Percentiles rank a stretch among this genome's conserved stretches.
Conservation (phyloP, 2,797 vertebrate genomes). For the Poliocrania exsul region DNA sequence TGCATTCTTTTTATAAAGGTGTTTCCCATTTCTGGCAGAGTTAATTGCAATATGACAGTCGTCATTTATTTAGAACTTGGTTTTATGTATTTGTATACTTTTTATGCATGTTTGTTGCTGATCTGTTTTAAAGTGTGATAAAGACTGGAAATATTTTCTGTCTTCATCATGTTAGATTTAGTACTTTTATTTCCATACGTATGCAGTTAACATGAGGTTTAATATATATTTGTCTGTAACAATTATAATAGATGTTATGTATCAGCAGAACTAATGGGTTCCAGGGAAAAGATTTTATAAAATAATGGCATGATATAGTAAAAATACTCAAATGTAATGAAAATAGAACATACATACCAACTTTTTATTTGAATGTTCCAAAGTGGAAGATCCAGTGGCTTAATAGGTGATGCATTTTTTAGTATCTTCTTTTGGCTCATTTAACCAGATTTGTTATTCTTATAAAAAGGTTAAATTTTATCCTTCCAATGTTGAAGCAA, state of each 20-base stretch:
- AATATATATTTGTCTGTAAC: not conserved
- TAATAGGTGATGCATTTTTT: not conserved
- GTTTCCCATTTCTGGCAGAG: constrained; percentile 24
- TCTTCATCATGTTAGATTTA: not conserved
- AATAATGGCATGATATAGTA: not conserved
- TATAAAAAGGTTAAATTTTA: not conserved
- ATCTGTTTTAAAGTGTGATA: not conserved
- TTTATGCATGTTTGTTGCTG: not conserved
- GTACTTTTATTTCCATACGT: not conserved
- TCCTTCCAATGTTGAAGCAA: not conserved
- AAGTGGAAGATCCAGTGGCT: not conserved
- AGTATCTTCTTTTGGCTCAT: not conserved
- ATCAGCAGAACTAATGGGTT: not conserved
- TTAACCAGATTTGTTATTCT: not conserved
- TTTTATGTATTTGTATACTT: not conserved
- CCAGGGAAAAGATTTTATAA: not conserved
- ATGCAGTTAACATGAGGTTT: not conserved
- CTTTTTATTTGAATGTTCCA: not conserved
- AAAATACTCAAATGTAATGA: not conserved
- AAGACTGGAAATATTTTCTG: not conserved
- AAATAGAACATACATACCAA: not conserved
- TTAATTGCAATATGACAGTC: not conserved
- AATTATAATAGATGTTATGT: not conserved
- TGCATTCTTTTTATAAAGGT: constrained; percentile 16
- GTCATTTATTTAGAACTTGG: not conserved